Base-by-base conservation (phyloP, 2,797 vertebrate genomes). In the Pseudomugil tenellus region DNA sequence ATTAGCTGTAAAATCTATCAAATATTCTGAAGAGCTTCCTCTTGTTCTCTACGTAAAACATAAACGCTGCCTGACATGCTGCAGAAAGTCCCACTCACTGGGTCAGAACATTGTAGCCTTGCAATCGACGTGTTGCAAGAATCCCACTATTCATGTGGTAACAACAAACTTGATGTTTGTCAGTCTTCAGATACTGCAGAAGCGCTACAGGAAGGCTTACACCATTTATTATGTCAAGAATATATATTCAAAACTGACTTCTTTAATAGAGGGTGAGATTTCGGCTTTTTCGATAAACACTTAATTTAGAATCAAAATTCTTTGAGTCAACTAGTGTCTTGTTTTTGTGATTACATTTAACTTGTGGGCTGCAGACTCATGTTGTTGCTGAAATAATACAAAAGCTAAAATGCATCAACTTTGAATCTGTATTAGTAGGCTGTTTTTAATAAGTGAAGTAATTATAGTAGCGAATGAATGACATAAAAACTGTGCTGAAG, bases 251-350 rank as follows among this genome's bases (percentile, higher is more conserved):
- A 72, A 70, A 57, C 51, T 73, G 68, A 70, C 73, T 73, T 82
- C 70, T 66, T 63, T 76, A 72, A 70, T 70, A 84, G 81, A 84
- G 72, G 71, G 82, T 3, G 73, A 87, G 67, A 67, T 75, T 84
- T 74, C 80, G 83, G 80, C 83, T 84, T 85, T 76, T 21, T 48
- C 1, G 8, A 19, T 6, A n/a, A 43, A 43, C 4, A 43, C 17
- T 8, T 90, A 3, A 91, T 85, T 74, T 84, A 87, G 84, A 87
- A 84, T 83, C 74, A 39, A 80, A 85, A 89, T 74, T 67, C 64
- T 73, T 74, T 68, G 70, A 19, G 57, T 74, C 25, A 17, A 25
- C 23, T 14, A 6, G 21, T 6, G 10, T 48, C 9, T 48, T 48
- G 12, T 51, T 23, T 51, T 11, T 23, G 23, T 23, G 21, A n/a